Base-by-base conservation (phyloP, 2,797 vertebrate species). In the Gobionotothen gibberifrons region DNA sequence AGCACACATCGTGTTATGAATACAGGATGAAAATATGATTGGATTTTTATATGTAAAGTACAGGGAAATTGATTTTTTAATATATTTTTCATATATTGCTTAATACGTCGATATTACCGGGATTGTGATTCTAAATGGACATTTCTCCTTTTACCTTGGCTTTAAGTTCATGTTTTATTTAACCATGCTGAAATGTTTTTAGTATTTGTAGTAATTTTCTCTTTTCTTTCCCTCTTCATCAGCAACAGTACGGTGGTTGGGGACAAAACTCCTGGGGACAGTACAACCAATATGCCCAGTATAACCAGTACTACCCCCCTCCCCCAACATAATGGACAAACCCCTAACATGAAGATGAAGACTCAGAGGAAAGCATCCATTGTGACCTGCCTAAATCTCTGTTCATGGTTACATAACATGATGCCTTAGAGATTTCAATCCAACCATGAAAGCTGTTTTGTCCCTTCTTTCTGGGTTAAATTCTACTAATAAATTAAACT, bases 261-360 rank as follows among this genome's bases (percentile, higher is more conserved):
- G 93, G 93, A 74, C 97, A 97, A 86, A 98, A 96, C 54, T 94
- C 96, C 3, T 99, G 98, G 98, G 97, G 97, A 65, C 94, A 95
- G 81, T 95, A 95, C 70, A 89, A 90, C 82, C 94, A 95, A 19
- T 95, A 95, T 59, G 89, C 63, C 78, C 93, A 94, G 74, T 99
- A 99, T 2, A 98, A 97, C 92, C 98, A 98, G 88, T 99, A 99
- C 96, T 99, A 99, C 84, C 97, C 97, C 0, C 96, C 96, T 61
- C 95, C 97, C 73, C 95, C 97, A 3, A 98, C 98, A 87, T 99
- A 96, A 98, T 94, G 52, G 57, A 66, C 48, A 19, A 8, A 52
- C 70, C 46, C 60, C 63, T 78, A 21, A 55, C 51, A 6, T 58
- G 72, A 86, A 80, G 67, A 83, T 65, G 52, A 78, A 83, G 78